Percentiles rank a stretch among this genome's conserved stretches.
These are phyloP conservation scores for Chrysolina americana DNA, from an alignment of 2,888 invertebrate species.

Conservation along the genomic window DNA sequence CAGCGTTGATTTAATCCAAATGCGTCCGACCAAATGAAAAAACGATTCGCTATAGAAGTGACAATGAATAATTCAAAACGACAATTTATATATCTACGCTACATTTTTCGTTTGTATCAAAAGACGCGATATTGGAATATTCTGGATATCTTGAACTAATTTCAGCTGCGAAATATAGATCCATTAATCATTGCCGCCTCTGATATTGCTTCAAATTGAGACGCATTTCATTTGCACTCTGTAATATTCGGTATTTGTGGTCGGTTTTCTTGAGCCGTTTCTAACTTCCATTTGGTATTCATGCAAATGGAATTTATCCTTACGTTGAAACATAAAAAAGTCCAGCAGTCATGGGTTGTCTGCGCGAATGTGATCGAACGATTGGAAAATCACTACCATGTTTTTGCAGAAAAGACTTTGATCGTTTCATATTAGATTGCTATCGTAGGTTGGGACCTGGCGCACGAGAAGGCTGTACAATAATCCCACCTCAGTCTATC, in stretches of 20 bases:
- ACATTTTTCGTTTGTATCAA: conserved; percentile 48
- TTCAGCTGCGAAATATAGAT: conserved; percentile 44
- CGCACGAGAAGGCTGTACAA: too few species aligned
- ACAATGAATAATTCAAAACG: conserved; percentile 49
- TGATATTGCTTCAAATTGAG: conserved; percentile 20
- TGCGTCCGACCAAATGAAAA: conserved; percentile 33
- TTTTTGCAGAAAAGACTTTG: too few species aligned
- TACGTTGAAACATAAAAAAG: not conserved
- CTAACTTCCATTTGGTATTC: not conserved
- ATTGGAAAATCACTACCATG: too few species aligned
- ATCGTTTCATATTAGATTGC: too few species aligned
- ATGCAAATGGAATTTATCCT: not conserved
- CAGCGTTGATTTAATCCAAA: conserved; percentile 5
- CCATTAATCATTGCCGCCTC: conserved; percentile 47
- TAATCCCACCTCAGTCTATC: too few species aligned
- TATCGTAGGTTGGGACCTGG: too few species aligned
- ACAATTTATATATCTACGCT: conserved; percentile 43
- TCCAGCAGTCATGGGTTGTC: too few species aligned
- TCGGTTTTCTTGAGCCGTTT: not conserved
- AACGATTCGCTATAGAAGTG: conserved; percentile 38
- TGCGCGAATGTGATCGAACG: too few species aligned
- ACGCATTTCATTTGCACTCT: conserved; percentile 19
- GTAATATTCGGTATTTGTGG: not conserved
- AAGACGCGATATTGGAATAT: conserved; percentile 47
- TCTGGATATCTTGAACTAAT: conserved; percentile 51